Base-by-base conservation (phyloP, 2,888 invertebrate genomes). In the Drosophila borborema region DNA sequence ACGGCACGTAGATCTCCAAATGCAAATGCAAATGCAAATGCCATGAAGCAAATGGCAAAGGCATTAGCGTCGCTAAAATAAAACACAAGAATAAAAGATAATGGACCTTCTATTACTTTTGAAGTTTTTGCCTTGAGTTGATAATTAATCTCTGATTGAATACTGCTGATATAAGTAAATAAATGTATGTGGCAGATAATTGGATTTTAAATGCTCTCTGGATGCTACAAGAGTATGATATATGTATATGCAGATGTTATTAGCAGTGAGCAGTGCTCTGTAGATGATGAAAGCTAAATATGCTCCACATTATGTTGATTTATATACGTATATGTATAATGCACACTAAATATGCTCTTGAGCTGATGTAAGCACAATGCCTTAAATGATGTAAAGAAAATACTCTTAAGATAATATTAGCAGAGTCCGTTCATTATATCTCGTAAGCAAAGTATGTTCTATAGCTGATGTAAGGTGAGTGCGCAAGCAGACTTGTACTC, bases 1-100 rank as follows among this genome's bases (percentile, higher is more conserved):
- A 80, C 67, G 89, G 86, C 83, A 84, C 83, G 83, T 82, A 80
- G 46, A 31, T 23, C 58, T 28, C 49, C 31, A 18, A 18, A 20
- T 51, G 34, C 34, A 45, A 53, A 20, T 54, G 34, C 34, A 45
- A 53, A 20, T 54, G 38, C 34, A 49, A 53, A 34, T 41, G 40
- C 55, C 36, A 46, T 14, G 48, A 20, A 46, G 16, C 36, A 16
- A 38, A 54, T 49, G 54, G 36, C 38, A 38, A 51, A 49, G 49
- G 31, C 31, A 2, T 16, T 48, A 2, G 6, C 1, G n/a, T n/a
- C 10, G 20, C 34, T 51, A 7, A 36, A 20, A 7, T 34, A 38
- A 38, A 8, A 9, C 16, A 38, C 7, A 23, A 20, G 14, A 38
- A 38, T 20, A 23, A 16, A 16, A 54, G 20, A 9, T 38, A 54